A percentile compares a stretch with the other conserved stretches of the same genome.
Conservation (phyloP, 1,140 invertebrate genomes). For the Bilobella aurantiaca region DNA sequence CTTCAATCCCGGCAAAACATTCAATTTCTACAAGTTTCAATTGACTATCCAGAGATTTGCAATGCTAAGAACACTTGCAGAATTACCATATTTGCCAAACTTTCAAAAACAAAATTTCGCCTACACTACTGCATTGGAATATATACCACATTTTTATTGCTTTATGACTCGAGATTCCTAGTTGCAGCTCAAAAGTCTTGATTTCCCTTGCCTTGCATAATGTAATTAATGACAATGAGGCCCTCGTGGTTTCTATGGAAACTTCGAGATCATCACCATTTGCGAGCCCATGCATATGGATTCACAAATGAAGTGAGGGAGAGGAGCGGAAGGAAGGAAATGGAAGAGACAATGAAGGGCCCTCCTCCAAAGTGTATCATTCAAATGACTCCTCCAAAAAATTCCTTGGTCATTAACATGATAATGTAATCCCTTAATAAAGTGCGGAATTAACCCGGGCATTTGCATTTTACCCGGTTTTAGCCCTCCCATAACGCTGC, state of each 20-base stretch:
- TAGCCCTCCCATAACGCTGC: not conserved
- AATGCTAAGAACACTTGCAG: no score
- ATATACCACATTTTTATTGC: no score
- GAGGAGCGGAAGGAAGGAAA: not conserved
- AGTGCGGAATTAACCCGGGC: slow-evolving; percentile 23
- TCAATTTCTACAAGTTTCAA: no score
- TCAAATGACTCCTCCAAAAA: not conserved
- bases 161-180: no score
- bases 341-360: slow-evolving; percentile 1
- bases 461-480: slow-evolving; percentile 28
- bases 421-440: slow-evolving; percentile 33
- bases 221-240: slow-evolving; percentile 16
- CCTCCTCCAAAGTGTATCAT: not conserved
- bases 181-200: not conserved
- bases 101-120: no score
- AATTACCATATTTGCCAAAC: no score
- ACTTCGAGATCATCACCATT: not conserved
- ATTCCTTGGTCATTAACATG: slow-evolving; percentile 25
- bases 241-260: not conserved
- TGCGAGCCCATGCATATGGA: not conserved
- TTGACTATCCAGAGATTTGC: no score
- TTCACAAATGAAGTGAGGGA: no score
- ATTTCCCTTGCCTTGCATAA: slow-evolving; percentile 19
- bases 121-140: no score
- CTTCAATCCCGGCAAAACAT: no score